phyloP scores from a whole-genome alignment of 2,113 vertebrate genomes.

The Delphinus delphis region DNA sequence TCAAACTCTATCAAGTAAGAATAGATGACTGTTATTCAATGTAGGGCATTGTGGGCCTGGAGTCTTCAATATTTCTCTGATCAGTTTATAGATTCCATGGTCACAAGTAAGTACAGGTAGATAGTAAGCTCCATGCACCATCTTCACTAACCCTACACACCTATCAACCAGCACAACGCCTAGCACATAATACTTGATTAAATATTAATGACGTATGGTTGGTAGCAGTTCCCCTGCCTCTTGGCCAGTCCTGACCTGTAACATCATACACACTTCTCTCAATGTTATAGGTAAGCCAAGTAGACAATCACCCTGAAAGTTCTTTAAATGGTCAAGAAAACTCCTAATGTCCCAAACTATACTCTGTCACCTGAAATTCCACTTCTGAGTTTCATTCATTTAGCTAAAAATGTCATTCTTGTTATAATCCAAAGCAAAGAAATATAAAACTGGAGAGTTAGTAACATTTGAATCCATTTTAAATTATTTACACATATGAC shows the following conservation, averaged over 20 bases:
- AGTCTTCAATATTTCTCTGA: not conserved
- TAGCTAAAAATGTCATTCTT: not conserved
- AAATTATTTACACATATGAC: not conserved
- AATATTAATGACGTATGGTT: not conserved
- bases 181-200: not conserved
- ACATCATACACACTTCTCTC: not conserved
- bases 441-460: not conserved
- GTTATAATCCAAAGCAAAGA: not conserved
- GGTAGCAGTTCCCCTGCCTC: not conserved
- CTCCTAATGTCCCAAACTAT: not conserved
- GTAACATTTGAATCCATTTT: not conserved
- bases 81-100: not conserved
- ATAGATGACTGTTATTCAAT: not conserved
- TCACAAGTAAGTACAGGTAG: not conserved
- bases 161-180: not conserved
- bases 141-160: not conserved
- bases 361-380: not conserved
- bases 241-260: not conserved
- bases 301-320: not conserved
- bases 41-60: not conserved
- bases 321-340: not conserved
- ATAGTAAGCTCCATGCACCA: not conserved
- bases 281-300: not conserved
- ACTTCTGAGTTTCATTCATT: conserved; percentile 1
- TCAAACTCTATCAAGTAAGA: not conserved